These are phyloP conservation scores for Sardinella longiceps DNA, from an alignment of 2,797 vertebrate species.

Conservation along the genomic window DNA sequence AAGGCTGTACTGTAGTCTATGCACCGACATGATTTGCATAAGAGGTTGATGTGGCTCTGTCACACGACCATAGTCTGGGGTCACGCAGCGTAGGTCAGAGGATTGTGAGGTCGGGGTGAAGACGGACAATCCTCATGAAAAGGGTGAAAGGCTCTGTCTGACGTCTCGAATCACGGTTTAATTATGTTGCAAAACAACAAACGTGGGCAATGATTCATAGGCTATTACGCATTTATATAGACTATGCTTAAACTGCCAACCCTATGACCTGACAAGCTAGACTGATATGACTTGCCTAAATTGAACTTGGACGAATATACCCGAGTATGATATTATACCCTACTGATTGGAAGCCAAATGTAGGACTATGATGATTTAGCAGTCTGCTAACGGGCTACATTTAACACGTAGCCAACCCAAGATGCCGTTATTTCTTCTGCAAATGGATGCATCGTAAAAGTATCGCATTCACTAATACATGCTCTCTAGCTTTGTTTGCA, in stretches of 20 bases:
- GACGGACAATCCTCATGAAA: not conserved
- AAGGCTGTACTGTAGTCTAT: no score
- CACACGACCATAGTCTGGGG: constrained; percentile 1
- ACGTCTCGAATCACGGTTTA: constrained; percentile 18
- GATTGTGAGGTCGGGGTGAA: constrained; percentile 20
- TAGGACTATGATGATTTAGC: constrained; percentile 18
- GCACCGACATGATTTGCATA: not conserved
- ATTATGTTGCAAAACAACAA: constrained; percentile 23
- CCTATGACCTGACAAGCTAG: not conserved
- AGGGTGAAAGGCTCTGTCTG: constrained; percentile 22
- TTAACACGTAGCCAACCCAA: constrained; percentile 46
- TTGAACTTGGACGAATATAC: constrained; percentile 7
- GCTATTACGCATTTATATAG: constrained; percentile 21
- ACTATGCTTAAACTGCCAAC: not conserved
- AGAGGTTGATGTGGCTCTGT: constrained; percentile 21
- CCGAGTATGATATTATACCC: not conserved
- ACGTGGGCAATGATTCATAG: not conserved
- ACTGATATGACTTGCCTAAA: not conserved
- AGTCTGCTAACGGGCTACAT: constrained; percentile 26
- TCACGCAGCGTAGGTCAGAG: constrained; percentile 19
- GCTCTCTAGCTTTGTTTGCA: not conserved
- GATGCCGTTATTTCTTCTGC: constrained; percentile 47
- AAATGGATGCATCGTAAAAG: constrained; percentile 35
- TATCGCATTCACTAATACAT: not conserved
- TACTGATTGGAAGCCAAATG: constrained; percentile 15